These are phyloP conservation scores for Liodrosophila aerea DNA, from an alignment of 2,888 invertebrate species.

Conservation along the genomic window DNA sequence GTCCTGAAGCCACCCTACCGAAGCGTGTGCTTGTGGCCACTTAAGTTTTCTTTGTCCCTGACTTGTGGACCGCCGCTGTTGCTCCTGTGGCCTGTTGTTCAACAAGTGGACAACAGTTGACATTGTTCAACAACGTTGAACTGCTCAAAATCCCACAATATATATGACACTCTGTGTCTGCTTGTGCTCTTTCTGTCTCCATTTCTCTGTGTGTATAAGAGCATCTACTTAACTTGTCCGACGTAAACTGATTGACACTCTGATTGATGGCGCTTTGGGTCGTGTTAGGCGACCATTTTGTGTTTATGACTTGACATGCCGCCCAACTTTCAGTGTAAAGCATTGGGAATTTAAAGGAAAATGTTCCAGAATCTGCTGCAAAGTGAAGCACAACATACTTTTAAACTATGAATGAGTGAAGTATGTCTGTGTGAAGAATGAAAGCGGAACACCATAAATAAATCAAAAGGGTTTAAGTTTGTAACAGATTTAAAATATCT, in stretches of 20 bases:
- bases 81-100: conserved; percentile 43
- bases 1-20: background rate
- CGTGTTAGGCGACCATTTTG: conserved; percentile 29
- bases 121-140: conserved; percentile 59
- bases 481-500: too few relatives aligned
- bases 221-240: conserved; percentile 55
- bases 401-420: too few relatives aligned
- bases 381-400: background rate
- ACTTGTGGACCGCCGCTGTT: conserved; percentile 53
- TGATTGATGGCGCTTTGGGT: conserved; percentile 69
- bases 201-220: conserved; percentile 15
- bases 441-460: too few relatives aligned
- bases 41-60: conserved; percentile 73
- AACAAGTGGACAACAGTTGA: conserved; percentile 73
- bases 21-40: conserved; percentile 60
- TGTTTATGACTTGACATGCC: conserved; percentile 61
- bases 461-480: too few relatives aligned
- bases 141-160: conserved; percentile 39
- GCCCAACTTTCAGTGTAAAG: conserved; percentile 33
- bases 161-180: conserved; percentile 8
- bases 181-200: conserved; percentile 1
- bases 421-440: too few relatives aligned
- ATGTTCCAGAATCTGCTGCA: background rate
- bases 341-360: conserved; percentile 27
- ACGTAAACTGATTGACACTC: conserved; percentile 68